Base-by-base conservation (phyloP, 2,797 vertebrate genomes). In the Manis crassicaudata region DNA sequence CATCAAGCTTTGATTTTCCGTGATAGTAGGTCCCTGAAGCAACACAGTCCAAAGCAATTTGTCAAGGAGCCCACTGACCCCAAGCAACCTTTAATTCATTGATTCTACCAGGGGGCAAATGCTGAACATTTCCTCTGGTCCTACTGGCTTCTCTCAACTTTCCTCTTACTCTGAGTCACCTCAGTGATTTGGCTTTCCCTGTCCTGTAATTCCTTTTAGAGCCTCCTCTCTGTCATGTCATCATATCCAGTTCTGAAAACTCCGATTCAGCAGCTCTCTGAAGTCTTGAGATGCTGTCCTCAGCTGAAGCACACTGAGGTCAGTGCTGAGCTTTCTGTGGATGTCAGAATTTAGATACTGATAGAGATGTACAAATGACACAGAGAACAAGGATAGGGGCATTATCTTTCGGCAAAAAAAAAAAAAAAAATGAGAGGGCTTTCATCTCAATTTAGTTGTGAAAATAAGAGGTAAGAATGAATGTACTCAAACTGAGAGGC, bases 71-170 rank as follows among this genome's bases (percentile, higher is more conserved):
- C 4, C 54, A 84, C 5, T 77, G 56, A 94, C 50, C 35, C 16
- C 43, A 81, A 90, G 54, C 20, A 67, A 56, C 13, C n/a, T 90
- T 93, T 85, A 54, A 76, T 86, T 97, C 75, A 73, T 82, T 96
- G n/a, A 70, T 43, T 82, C 68, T 62, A 23, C 40, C 23, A 0
- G 20, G n/a, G 62, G 25, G 87, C 65, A 88, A 70, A 58, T 87
- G 84, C 29, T 79, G 40, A 73, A 77, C 35, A 37, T 46, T 29
- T 96, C 88, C 62, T 91, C 35, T 63, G 62, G 14, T 1, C 14
- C 3, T 54, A 12, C 21, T 60, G 52, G 58, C 37, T 90, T 87
- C 82, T 68, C 46, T 14, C 40, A 11, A 40, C 3, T 0, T 90
- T 23, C 2, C 67, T 18, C 54, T 80, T 65, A 32, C 16, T 72